phyloP scores from a whole-genome alignment of 2,113 vertebrate species.

The Rhynchopsitta pachyrhyncha region DNA sequence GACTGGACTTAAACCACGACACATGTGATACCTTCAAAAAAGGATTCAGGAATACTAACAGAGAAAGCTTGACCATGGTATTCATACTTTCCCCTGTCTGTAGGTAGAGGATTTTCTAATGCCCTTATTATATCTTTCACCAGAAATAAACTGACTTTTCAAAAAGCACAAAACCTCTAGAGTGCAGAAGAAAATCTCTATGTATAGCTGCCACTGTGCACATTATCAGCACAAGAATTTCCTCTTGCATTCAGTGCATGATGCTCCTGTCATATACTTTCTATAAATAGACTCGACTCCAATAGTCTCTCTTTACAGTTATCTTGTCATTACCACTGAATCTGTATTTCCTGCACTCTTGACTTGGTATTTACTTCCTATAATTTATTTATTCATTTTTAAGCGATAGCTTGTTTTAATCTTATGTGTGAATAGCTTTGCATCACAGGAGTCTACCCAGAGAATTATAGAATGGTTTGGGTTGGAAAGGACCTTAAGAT shows the following conservation, averaged over 20 bases:
- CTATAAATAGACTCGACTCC: constrained; percentile 47
- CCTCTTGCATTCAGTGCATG: constrained; percentile 16
- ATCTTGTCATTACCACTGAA: not conserved
- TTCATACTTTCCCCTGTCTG: not conserved
- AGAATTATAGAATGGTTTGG: not conserved
- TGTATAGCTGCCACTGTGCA: not conserved
- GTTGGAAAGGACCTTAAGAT: not conserved
- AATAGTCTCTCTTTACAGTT: not conserved
- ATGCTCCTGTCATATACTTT: not conserved
- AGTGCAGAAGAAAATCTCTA: not conserved
- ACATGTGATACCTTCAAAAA: not conserved
- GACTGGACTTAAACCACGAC: too few relatives aligned
- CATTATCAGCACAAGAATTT: constrained; percentile 25
- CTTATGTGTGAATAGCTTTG: not conserved
- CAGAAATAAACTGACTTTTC: not conserved
- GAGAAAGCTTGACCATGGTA: not conserved
- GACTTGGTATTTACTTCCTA: not conserved
- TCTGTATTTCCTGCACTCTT: constrained; percentile 15
- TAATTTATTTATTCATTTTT: not conserved
- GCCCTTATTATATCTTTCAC: not conserved
- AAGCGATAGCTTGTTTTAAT: not conserved
- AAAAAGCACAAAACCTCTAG: not conserved
- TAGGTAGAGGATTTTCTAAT: not conserved
- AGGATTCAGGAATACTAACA: not conserved
- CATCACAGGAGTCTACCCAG: not conserved